Evolutionary conservation across 2,113 vertebrate genomes (phyloP), one percentile per base, ranked within the genome.

Genomic region (Crotalus tigris): DNA sequence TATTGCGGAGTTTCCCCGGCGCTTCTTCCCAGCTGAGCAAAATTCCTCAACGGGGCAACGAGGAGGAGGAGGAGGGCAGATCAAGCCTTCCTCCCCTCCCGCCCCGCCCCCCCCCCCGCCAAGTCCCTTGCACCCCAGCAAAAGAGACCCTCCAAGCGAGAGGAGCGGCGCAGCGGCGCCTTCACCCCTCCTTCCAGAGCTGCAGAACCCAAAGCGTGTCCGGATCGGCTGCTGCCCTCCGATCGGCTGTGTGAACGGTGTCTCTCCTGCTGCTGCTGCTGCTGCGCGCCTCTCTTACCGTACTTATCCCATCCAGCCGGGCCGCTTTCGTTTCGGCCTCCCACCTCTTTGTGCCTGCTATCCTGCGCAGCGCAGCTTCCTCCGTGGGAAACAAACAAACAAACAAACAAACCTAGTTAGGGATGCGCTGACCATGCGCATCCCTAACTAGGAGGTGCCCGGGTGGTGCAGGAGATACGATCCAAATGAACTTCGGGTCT

Each of bases 11-110:
- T 92, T 91, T 85, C 13, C 6, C 2, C 1, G 1, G 39, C n/a
- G 10, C 0, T 49, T 59, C 69, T 44, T 29, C 64, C 2, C 0
- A 0, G 90, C 90, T 85, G 21, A 88, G 61, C 81, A 85, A 81
- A 92, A 96, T 94, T 95, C 90, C 90, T 94, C 85, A 0, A 1
- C 90, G 57, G 85, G 26, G n/a, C 29, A 1, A 5, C 29, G 5
- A 6, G 11, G 0, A 0, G 53, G 26, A 26, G 11, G 0, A 0
- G 53, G 26, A 26, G 0, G 0, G 0, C 1, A 81, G 89, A 69
- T 91, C 69, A 2, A 17, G 4, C 64, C n/a, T 75, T n/a, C n/a
- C 69, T 4, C 24, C 24, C 9, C 59, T 6, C n/a, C 69, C 64
- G 11, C 13, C n/a, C 9, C 24, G n/a, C 10, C 61, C 3, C 1